A percentile compares a stretch with the other conserved stretches of the same genome.
These are phyloP conservation scores for Cataglyphis cursor DNA, from an alignment of 2,888 invertebrate species.

Conservation along the genomic window DNA sequence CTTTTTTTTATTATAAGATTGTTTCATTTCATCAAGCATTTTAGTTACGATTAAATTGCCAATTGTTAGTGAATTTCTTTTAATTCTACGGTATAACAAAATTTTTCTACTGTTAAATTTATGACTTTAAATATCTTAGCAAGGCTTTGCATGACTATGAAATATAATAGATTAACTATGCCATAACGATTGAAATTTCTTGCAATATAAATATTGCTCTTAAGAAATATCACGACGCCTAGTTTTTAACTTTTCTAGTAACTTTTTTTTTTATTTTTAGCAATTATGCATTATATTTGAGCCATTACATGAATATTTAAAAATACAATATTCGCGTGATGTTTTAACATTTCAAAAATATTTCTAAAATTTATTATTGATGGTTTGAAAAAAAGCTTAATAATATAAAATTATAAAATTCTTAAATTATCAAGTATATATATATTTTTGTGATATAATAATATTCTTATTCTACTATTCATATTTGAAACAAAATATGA, in stretches of 20 bases:
- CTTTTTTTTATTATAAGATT: neutral
- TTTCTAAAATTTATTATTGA: slow-evolving; percentile 9
- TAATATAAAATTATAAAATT: slow-evolving; percentile 11
- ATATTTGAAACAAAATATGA: slow-evolving; percentile 15
- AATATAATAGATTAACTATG: neutral
- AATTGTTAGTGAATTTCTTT: neutral
- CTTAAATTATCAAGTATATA: neutral
- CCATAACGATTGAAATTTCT: neutral
- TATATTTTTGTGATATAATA: neutral
- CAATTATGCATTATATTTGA: neutral
- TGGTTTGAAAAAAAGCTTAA: neutral
- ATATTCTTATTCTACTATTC: slow-evolving; percentile 12
- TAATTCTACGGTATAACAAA: slow-evolving; percentile 3
- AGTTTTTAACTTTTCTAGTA: neutral
- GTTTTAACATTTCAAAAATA: neutral
- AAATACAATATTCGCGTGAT: neutral
- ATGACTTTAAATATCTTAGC: neutral
- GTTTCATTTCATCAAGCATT: neutral
- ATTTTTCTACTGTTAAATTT: slow-evolving; percentile 29
- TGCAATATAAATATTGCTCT: neutral
- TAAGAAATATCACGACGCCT: neutral
- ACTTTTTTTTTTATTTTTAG: slow-evolving; percentile 5
- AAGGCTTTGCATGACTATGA: neutral
- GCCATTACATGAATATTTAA: neutral
- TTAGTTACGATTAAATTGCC: neutral